These are phyloP conservation scores for Charanyca ferruginea DNA, from an alignment of 2,888 invertebrate genomes.

Conservation along the genomic window DNA sequence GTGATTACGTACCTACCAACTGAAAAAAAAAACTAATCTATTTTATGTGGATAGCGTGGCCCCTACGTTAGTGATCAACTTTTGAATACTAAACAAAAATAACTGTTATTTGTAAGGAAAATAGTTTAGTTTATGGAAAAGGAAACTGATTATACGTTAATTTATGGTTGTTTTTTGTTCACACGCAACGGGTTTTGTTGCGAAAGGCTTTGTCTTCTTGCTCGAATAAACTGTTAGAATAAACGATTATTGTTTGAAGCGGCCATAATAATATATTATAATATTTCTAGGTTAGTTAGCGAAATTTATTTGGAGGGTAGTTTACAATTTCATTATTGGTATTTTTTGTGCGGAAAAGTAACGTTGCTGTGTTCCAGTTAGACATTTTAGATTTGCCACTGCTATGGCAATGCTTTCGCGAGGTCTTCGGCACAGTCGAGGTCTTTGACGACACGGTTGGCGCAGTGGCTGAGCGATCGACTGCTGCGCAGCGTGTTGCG, in stretches of 20 bases:
- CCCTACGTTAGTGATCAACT: slow-evolving; percentile 40
- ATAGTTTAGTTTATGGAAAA: slow-evolving; percentile 54
- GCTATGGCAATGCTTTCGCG: too few species aligned
- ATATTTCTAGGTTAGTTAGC: slow-evolving; percentile 11
- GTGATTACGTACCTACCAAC: slow-evolving; percentile 22
- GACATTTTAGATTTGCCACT: too few species aligned
- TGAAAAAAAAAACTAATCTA: slow-evolving; percentile 41
- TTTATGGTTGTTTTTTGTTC: slow-evolving; percentile 61
- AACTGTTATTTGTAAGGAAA: slow-evolving; percentile 56
- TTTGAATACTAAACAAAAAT: slow-evolving; percentile 48
- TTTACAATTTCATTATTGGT: background rate
- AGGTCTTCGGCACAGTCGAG: too few species aligned
- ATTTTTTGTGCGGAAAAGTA: too few species aligned
- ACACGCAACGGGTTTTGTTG: slow-evolving; percentile 55
- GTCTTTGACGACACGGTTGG: too few species aligned
- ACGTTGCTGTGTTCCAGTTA: too few species aligned
- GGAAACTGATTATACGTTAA: slow-evolving; percentile 62
- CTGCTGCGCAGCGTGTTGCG: too few species aligned
- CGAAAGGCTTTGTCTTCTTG: slow-evolving; percentile 50
- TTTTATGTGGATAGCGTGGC: slow-evolving; percentile 23
- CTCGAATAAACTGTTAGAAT: slow-evolving; percentile 33
- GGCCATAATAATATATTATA: slow-evolving; percentile 24
- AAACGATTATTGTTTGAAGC: slow-evolving; percentile 33
- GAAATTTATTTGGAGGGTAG: slow-evolving; percentile 11
- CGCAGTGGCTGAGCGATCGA: too few species aligned